These are phyloP conservation scores for Probaryconus sp. DNA, from an alignment of 1,140 invertebrate genomes.

Conservation along the genomic window DNA sequence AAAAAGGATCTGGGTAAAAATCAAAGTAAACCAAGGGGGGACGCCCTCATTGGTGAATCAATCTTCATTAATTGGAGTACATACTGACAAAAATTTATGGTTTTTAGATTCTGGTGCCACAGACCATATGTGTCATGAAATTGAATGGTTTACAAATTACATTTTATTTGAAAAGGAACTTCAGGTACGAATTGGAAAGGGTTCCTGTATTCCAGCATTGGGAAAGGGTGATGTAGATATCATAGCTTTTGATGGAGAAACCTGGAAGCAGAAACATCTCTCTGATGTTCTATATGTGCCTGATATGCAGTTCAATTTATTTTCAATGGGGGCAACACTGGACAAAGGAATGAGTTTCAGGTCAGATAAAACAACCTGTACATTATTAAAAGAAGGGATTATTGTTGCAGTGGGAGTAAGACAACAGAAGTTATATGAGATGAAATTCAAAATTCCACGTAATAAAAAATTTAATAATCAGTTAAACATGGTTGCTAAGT, in stretches of 20 bases:
- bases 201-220: constrained; percentile 29
- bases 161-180: constrained; percentile 1
- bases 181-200: constrained; percentile 48
- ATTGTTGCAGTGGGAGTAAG: constrained; percentile 38
- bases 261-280: constrained; percentile 58
- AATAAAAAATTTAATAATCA: not conserved
- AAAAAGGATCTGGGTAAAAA: constrained; percentile 1
- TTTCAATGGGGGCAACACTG: constrained; percentile 68
- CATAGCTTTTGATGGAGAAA: constrained; percentile 45
- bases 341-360: constrained; percentile 61
- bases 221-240: constrained; percentile 66
- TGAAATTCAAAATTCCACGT: constrained; percentile 29
- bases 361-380: constrained; percentile 44
- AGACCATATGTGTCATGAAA: constrained; percentile 50
- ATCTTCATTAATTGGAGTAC: not conserved
- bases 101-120: constrained; percentile 54
- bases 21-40: constrained; percentile 3
- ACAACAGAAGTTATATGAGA: constrained; percentile 34
- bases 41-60: constrained; percentile 20
- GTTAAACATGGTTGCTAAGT: not conserved
- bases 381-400: constrained; percentile 20
- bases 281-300: constrained; percentile 73
- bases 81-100: constrained; percentile 12
- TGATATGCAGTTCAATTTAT: constrained; percentile 72
- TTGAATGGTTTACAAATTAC: constrained; percentile 43